Base-by-base conservation (phyloP, 1,140 invertebrate species). In the Penaeus indicus region DNA sequence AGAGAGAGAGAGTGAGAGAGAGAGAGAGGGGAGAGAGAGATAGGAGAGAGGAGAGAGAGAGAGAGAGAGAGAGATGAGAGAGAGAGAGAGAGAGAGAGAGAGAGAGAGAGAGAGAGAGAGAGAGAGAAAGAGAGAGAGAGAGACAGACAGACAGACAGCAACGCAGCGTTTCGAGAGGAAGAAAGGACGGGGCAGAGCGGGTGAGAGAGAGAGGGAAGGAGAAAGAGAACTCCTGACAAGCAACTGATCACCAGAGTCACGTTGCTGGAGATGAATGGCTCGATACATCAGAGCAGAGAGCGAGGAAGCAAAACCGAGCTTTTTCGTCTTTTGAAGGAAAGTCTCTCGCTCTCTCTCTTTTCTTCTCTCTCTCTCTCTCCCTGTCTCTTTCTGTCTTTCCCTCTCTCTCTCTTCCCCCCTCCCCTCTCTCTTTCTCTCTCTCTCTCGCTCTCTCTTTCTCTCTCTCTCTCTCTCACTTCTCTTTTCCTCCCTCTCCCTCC, bases 271-370 rank as follows among this genome's bases (percentile, higher is more conserved):
- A 77, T 80, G 27, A n/a, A 22, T 75, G n/a, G 69, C 13, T 42
- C n/a, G 25, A 85, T 27, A 21, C 38, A 25, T 38, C 62, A 60
- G 38, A 60, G 62, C 38, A 77, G 25, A 79, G 77, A 22, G 22
- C n/a, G 16, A 84, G 79, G 72, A 69, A 72, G 63, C 38, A 27
- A 72, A 85, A 21, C 10, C 32, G 32, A 21, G 42, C 82, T 27
- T n/a, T 54, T 54, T 16, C 11, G 5, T 16, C 16, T 13, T 54
- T 42, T 42, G 7, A 10, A 54, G 1, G 2, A 54, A 13, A 54
- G 19, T 8, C 13, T 60, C 78, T 60, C 42, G 0, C 78, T 80
- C 78, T 80, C 78, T 85, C 42, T 63, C 61, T 81, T 19, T 38
- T 5, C 5, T 0, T 47, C 47, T 47, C 47, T 54, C 32, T 81